A percentile compares a stretch with the other conserved stretches of the same genome.
phyloP scores from a whole-genome alignment of 35 echinoderm and acorn worm species.

The Patiria miniata region DNA sequence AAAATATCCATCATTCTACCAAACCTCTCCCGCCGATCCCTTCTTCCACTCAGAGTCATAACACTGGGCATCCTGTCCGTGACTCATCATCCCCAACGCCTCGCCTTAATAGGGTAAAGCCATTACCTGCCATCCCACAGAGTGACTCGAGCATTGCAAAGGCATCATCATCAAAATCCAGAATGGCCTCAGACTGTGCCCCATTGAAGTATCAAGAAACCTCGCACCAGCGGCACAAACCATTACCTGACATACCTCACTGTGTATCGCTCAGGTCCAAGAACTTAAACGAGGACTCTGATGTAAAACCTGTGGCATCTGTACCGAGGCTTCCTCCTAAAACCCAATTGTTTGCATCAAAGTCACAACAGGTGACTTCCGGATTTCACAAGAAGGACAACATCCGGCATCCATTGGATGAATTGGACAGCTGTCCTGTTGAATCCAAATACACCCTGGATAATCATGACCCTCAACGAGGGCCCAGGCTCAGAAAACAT shows the following conservation, averaged over 20 bases:
- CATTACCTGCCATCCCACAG: not conserved
- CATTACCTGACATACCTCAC: not conserved
- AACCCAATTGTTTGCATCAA: not conserved
- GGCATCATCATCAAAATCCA: too few relatives aligned
- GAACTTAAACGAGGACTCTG: not conserved
- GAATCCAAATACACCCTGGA: slow-evolving; percentile 6
- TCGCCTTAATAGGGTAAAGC: not conserved
- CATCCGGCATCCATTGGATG: not conserved
- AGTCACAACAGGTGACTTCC: not conserved
- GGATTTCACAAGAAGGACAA: not conserved
- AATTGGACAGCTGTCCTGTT: not conserved
- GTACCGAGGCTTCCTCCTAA: not conserved
- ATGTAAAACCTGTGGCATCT: not conserved
- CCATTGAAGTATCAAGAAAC: too few relatives aligned
- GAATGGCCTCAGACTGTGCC: too few relatives aligned
- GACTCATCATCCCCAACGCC: not conserved
- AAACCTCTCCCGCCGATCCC: slow-evolving; percentile 11
- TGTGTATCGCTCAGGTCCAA: not conserved
- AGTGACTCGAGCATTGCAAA: not conserved
- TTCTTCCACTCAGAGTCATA: not conserved
- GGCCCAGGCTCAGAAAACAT: not conserved
- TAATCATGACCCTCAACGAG: not conserved
- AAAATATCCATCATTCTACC: not conserved
- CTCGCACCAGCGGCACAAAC: not conserved
- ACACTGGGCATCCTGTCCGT: not conserved